phyloP scores from a whole-genome alignment of 1,140 invertebrate genomes.

The Anadara kagoshimensis region DNA sequence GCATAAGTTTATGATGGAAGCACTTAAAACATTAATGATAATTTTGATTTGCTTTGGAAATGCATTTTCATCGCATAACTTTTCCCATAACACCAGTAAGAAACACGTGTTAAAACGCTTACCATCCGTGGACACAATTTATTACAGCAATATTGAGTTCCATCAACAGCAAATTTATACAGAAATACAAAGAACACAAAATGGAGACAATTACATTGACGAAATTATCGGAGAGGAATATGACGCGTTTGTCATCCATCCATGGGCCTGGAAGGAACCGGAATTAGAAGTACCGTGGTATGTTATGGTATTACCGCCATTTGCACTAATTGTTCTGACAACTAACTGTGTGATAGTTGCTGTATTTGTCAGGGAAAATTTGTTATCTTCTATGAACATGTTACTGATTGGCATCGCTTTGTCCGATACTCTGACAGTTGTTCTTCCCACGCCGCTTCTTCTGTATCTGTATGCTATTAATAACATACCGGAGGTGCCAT shows the following conservation, averaged over 20 bases:
- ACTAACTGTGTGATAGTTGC: conserved; percentile 11
- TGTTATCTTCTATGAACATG: conserved; percentile 33
- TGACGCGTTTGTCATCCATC: conserved; percentile 36
- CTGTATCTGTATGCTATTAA: conserved; percentile 10
- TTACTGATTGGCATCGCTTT: conserved; percentile 31
- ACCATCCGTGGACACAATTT: too few relatives aligned
- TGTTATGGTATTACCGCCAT: conserved; percentile 20
- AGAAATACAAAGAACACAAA: too few relatives aligned
- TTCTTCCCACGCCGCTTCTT: conserved; percentile 27
- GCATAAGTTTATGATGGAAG: too few relatives aligned
- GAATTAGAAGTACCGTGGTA: conserved; percentile 18
- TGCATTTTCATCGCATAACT: too few relatives aligned
- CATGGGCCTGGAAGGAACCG: conserved; percentile 36
- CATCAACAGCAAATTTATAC: too few relatives aligned
- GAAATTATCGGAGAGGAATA: conserved; percentile 22
- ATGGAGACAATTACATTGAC: not conserved
- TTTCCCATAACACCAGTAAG: too few relatives aligned
- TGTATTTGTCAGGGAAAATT: conserved; percentile 32
- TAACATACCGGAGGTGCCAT: conserved; percentile 10
- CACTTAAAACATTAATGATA: too few relatives aligned
- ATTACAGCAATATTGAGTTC: too few relatives aligned
- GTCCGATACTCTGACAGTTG: conserved; percentile 31
- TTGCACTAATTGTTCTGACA: conserved; percentile 12
- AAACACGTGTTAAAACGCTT: too few relatives aligned
- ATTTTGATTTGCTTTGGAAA: too few relatives aligned